Evolutionary conservation across 1,140 invertebrate species (phyloP), one percentile per base, ranked within the genome.

Genomic region (Lasioglossum baleicum): DNA sequence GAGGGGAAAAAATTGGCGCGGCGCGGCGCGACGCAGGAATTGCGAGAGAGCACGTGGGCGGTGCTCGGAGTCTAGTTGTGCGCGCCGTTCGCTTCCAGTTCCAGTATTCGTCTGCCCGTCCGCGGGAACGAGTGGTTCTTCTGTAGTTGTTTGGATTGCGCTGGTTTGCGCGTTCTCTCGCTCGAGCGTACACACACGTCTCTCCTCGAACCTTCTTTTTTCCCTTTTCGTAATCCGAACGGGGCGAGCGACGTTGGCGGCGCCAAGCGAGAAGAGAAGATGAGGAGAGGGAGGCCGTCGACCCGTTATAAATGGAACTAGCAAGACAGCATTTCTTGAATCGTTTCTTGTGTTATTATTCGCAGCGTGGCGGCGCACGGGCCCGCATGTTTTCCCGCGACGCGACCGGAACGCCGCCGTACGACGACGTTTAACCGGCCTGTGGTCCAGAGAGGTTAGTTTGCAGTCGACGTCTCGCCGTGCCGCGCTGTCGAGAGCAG

Each of bases 271-370:
- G 83, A 85, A 85, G 83, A 79, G 83, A 85, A 82, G 84, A 85
- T 76, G 84, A 81, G 83, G 75, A 76, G 75, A 76, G 84, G 83
- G 77, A 86, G 84, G 84, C 84, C 84, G 83, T 85, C 84, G 84
- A 86, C 84, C 84, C 83, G 84, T 85, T 86, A 86, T 83, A 86
- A 85, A 85, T 85, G 83, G 84, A 85, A 85, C 80, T 78, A 80
- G 85, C 79, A 72, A 83, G 84, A 75, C 81, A 60, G 77, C 77
- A 86, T 86, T 86, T 83, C 78, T 83, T 78, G 82, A 87, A 87
- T 83, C 85, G 73, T 85, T 83, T 79, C 77, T 87, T 83, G 58
- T 86, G 85, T 86, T 86, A 82, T 86, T 86, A 86, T 86, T 86
- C 84, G 76, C 84, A 86, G 81, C 76, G 70, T 81, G 69, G 77